A percentile compares a stretch with the other conserved stretches of the same genome.
phyloP scores from a whole-genome alignment of 2,797 vertebrate species.

The Anguilla obscura region DNA sequence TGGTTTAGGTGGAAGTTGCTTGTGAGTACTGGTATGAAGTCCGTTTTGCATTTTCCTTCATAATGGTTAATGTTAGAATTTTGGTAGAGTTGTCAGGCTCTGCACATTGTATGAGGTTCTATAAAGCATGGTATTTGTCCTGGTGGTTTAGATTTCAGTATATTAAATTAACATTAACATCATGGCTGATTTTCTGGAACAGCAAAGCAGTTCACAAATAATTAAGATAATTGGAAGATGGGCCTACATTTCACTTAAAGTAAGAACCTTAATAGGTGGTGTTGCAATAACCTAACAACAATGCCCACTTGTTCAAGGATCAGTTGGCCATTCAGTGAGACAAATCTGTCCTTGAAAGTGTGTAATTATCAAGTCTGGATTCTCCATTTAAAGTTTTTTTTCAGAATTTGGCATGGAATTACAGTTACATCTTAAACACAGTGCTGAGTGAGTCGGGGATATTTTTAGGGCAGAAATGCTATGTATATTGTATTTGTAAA shows the following conservation, averaged over 20 bases:
- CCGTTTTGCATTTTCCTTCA: neutral
- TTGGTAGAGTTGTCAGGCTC: neutral
- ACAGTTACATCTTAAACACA: neutral
- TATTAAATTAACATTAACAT: neutral
- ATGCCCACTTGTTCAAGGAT: neutral
- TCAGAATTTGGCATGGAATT: neutral
- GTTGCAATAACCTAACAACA: conserved; percentile 1
- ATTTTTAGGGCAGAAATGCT: neutral
- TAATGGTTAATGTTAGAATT: neutral
- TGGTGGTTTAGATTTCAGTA: neutral
- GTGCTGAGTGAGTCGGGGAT: neutral
- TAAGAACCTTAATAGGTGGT: neutral
- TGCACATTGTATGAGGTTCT: neutral
- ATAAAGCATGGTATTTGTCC: neutral
- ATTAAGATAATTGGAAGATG: neutral
- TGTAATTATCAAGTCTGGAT: neutral
- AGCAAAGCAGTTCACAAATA: neutral
- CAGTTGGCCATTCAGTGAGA: neutral
- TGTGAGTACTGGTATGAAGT: neutral
- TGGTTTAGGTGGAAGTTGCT: neutral
- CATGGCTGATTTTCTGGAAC: neutral
- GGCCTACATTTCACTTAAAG: neutral
- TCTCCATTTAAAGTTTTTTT: neutral
- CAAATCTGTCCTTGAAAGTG: neutral
- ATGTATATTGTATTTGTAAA: neutral